Evolutionary conservation across 2,797 vertebrate genomes (phyloP).

Genomic region (Gymnothorax javanicus): DNA sequence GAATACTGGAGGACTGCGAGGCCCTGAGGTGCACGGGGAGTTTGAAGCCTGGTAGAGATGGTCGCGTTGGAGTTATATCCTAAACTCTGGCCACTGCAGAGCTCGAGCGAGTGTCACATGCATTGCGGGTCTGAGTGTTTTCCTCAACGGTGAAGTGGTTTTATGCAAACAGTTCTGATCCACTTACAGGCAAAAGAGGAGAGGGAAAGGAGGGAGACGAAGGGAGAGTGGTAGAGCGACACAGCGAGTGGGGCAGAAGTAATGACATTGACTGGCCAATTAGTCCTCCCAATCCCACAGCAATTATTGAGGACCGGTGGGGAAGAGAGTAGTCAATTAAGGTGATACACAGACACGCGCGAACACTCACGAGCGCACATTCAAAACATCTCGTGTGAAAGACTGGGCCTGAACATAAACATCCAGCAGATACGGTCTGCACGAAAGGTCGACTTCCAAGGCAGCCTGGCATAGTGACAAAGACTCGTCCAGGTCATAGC

Average conservation of each 20-base stretch:
- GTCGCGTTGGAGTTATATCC: constrained; percentile 5
- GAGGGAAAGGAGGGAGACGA: constrained; percentile 20
- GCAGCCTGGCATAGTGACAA: neutral
- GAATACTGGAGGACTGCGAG: constrained; percentile 6
- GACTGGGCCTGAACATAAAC: neutral
- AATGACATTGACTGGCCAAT: constrained; percentile 41
- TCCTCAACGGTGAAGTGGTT: constrained; percentile 18
- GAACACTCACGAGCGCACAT: constrained; percentile 13
- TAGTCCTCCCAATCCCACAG: constrained; percentile 44
- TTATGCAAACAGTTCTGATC: constrained; percentile 37
- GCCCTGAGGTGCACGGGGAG: neutral
- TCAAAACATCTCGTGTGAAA: neutral
- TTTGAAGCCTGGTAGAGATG: neutral
- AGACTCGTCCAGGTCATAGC: neutral
- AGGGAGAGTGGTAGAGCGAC: constrained; percentile 2
- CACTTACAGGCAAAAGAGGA: constrained; percentile 22
- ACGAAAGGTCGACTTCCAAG: neutral
- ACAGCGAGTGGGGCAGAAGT: constrained; percentile 27
- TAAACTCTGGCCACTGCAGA: neutral
- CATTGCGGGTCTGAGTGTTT: neutral
- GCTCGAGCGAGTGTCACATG: neutral
- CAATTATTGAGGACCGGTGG: constrained; percentile 42
- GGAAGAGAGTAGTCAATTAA: constrained; percentile 41
- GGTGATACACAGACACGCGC: neutral
- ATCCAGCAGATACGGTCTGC: neutral